phyloP scores from a whole-genome alignment of 2,888 invertebrate genomes.

The Hypena proboscidalis region DNA sequence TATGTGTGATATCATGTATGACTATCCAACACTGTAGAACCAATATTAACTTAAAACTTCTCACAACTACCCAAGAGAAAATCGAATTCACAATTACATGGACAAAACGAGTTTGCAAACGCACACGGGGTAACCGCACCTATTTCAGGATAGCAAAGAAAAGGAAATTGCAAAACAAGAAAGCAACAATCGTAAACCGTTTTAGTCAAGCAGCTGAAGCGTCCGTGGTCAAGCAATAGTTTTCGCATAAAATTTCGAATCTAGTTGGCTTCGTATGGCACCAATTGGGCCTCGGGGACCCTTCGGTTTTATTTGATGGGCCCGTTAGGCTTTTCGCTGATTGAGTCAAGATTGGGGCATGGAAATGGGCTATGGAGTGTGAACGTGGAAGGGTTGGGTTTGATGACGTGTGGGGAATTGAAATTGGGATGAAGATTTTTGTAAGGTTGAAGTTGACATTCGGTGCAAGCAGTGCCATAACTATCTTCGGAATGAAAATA shows the following conservation, averaged over 20 bases:
- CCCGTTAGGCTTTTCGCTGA: conserved; percentile 38
- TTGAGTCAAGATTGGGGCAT: conserved; percentile 42
- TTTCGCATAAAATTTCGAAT: conserved; percentile 40
- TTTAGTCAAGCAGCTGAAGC: conserved; percentile 13
- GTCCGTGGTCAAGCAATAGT: conserved; percentile 29
- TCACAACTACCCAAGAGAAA: conserved; percentile 1
- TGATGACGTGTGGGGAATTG: conserved; percentile 14
- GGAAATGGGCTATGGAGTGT: conserved; percentile 28
- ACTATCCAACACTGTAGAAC: too few species aligned
- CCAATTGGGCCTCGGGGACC: conserved; percentile 30
- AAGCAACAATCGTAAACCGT: conserved; percentile 30
- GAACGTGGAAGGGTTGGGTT: conserved; percentile 17
- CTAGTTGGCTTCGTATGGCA: conserved; percentile 16
- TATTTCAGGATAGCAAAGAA: conserved; percentile 22
- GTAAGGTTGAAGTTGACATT: too few species aligned
- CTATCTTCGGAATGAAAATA: too few species aligned
- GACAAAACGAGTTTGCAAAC: conserved; percentile 19
- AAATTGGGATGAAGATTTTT: too few species aligned
- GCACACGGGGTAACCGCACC: conserved; percentile 17
- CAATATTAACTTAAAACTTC: conserved; percentile 1
- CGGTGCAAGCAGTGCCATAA: too few species aligned
- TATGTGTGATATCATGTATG: too few species aligned
- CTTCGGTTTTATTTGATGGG: conserved; percentile 38
- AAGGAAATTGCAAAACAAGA: conserved; percentile 37
- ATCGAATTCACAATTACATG: conserved; percentile 1